Conservation (phyloP, 2,888 invertebrate species). For the Prostheceraeus crozeri region DNA sequence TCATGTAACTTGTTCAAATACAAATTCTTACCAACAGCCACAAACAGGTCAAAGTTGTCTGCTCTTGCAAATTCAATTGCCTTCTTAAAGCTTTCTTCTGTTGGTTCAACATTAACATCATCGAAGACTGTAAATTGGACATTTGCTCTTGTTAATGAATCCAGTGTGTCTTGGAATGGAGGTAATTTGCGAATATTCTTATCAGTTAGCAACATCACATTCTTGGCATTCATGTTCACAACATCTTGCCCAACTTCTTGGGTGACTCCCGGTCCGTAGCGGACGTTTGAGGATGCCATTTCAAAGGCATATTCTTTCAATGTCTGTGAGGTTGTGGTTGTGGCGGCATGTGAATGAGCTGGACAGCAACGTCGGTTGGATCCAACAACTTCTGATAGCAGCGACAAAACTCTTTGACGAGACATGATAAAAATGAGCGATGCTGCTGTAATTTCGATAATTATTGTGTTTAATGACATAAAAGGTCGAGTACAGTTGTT, state of each 20-base stretch:
- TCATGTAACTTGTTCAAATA: no score
- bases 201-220: constrained; percentile 78
- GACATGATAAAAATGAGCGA: no score
- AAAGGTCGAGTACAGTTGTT: no score
- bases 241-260: constrained; percentile 66
- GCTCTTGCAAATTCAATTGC: constrained; percentile 70
- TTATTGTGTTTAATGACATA: no score
- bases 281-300: constrained; percentile 80
- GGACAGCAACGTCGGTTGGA: no score
- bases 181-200: constrained; percentile 65
- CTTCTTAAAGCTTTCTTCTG: constrained; percentile 67
- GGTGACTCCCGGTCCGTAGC: constrained; percentile 80
- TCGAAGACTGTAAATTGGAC: constrained; percentile 72
- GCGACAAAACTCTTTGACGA: no score
- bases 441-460: no score
- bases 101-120: constrained; percentile 74
- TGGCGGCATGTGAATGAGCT: no score
- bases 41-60: constrained; percentile 71
- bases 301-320: constrained; percentile 58
- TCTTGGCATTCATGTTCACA: constrained; percentile 68
- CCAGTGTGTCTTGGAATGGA: constrained; percentile 62
- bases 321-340: no score
- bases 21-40: no score
- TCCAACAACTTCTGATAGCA: no score
- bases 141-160: constrained; percentile 38